These are phyloP conservation scores for Blennius ocellaris DNA, from an alignment of 2,113 vertebrate species.

Conservation along the genomic window DNA sequence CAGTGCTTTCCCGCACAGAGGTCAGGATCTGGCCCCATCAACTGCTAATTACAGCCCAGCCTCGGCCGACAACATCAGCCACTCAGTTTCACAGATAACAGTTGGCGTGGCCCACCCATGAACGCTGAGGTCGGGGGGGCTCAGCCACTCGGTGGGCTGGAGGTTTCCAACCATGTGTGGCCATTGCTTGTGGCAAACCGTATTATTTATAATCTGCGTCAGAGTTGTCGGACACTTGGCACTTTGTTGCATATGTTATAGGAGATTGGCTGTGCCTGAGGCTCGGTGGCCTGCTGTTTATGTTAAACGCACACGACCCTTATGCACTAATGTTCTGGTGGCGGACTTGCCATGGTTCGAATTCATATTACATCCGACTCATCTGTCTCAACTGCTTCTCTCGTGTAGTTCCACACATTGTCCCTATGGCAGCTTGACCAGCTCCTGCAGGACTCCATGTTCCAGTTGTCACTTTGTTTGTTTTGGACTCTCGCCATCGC, in stretches of 20 bases:
- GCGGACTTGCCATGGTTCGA: not conserved
- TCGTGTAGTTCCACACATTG: not conserved
- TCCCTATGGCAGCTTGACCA: not conserved
- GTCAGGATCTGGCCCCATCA: slow-evolving; percentile 29
- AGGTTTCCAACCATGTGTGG: slow-evolving; percentile 29
- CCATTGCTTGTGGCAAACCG: slow-evolving; percentile 4
- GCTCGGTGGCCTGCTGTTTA: not conserved
- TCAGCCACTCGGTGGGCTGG: not conserved
- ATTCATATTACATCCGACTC: no score
- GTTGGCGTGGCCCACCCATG: slow-evolving; percentile 31
- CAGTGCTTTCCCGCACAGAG: not conserved
- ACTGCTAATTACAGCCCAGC: slow-evolving; percentile 44
- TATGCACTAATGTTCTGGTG: not conserved
- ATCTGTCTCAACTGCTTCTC: not conserved
- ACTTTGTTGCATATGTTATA: not conserved
- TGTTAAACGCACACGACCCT: not conserved
- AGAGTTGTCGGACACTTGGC: not conserved
- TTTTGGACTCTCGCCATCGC: not conserved
- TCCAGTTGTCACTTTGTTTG: not conserved
- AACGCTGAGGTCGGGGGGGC: slow-evolving; percentile 11
- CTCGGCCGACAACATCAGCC: slow-evolving; percentile 10
- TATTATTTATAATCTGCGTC: not conserved
- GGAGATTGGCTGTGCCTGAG: not conserved
- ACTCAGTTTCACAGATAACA: slow-evolving; percentile 37
- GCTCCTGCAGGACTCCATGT: not conserved